Evolutionary conservation across 2,797 vertebrate species (phyloP).

Genomic region (Erpetoichthys calabaricus): DNA sequence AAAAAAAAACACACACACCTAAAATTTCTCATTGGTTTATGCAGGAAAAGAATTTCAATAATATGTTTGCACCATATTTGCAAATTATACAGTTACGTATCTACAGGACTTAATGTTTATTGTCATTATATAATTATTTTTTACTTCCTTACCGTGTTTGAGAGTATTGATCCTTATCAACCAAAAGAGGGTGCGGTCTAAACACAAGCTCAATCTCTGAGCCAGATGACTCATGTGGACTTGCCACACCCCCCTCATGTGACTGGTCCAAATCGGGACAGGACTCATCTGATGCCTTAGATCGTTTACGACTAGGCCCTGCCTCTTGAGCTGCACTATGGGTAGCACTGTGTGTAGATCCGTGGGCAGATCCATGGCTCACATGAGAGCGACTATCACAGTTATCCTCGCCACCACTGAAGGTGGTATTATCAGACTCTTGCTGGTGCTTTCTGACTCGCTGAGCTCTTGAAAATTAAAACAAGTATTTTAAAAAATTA

Average conservation of each 20-base stretch:
- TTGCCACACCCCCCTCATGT: slow-evolving; percentile 47
- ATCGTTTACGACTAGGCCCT: slow-evolving; percentile 51
- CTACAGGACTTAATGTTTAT: too few species aligned
- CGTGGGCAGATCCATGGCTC: slow-evolving; percentile 64
- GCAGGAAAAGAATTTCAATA: too few species aligned
- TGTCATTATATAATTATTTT: too few species aligned
- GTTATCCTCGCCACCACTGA: slow-evolving; percentile 77
- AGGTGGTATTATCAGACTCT: slow-evolving; percentile 70
- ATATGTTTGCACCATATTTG: too few species aligned
- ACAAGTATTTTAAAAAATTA: background rate
- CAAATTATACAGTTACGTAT: too few species aligned
- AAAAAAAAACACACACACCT: too few species aligned
- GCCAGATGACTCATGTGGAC: slow-evolving; percentile 46
- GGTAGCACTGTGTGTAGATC: slow-evolving; percentile 13
- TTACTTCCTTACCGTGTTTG: slow-evolving; percentile 62
- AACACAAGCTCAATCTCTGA: slow-evolving; percentile 82
- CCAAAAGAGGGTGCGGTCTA: slow-evolving; percentile 71
- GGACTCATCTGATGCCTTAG: slow-evolving; percentile 57
- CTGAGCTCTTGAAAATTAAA: slow-evolving; percentile 48
- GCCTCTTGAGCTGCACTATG: slow-evolving; percentile 40
- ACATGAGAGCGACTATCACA: slow-evolving; percentile 58
- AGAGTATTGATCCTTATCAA: slow-evolving; percentile 63
- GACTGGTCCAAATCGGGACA: slow-evolving; percentile 33
- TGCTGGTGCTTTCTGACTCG: slow-evolving; percentile 64
- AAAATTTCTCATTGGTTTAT: too few species aligned